These are phyloP conservation scores for Nycticebus coucang DNA, from an alignment of 2,113 vertebrate species.

Conservation along the genomic window DNA sequence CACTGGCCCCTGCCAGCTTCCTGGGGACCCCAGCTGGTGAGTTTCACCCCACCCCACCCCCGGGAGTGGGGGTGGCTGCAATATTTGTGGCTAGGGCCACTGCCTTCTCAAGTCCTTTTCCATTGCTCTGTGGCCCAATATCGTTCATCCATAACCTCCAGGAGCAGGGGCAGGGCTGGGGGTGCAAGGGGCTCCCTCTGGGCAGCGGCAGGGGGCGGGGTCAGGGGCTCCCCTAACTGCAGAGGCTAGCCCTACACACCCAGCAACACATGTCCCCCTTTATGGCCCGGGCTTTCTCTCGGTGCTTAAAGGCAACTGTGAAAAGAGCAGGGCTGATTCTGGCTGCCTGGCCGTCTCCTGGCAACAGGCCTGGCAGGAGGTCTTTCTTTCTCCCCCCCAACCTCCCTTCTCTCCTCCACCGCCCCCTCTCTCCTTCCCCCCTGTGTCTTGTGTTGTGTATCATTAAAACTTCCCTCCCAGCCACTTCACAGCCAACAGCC, in stretches of 20 bases:
- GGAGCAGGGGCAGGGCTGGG: constrained; percentile 46
- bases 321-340: constrained; percentile 97
- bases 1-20: neutral
- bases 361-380: constrained; percentile 96
- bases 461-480: constrained; percentile 87
- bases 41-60: neutral
- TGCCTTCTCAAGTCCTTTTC: neutral
- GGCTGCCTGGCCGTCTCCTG: constrained; percentile 95
- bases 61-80: neutral
- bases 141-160: constrained; percentile 54
- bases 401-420: constrained; percentile 64
- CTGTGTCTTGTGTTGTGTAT: constrained; percentile 88
- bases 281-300: constrained; percentile 88
- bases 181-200: constrained; percentile 40
- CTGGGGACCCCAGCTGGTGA: neutral
- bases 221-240: constrained; percentile 81
- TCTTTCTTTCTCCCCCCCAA: constrained; percentile 88
- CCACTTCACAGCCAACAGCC: constrained; percentile 77
- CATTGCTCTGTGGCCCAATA: neutral
- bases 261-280: constrained; percentile 95
- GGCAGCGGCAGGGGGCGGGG: constrained; percentile 50
- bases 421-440: constrained; percentile 70
- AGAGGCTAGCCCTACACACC: constrained; percentile 87
- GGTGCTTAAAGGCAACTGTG: constrained; percentile 92
- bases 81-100: constrained; percentile 33